phyloP scores from a whole-genome alignment of 2,888 invertebrate species.

The Eupeodes latifasciatus region DNA sequence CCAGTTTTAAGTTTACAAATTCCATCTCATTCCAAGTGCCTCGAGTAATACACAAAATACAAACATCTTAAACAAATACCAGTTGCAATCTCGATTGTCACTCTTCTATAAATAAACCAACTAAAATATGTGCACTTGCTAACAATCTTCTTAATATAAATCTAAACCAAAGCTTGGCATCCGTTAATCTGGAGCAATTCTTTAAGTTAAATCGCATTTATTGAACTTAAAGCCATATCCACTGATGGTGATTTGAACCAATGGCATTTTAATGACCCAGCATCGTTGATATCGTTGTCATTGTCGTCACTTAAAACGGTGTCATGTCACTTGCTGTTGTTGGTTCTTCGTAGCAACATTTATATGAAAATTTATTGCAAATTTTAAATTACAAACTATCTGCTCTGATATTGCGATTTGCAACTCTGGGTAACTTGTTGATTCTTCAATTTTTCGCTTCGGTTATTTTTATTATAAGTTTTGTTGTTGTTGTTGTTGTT shows the following conservation, averaged over 20 bases:
- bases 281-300: not conserved
- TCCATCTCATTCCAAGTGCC: not conserved
- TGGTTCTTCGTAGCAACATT: too few relatives aligned
- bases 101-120: constrained; percentile 9
- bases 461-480: constrained; percentile 48
- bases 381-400: constrained; percentile 8
- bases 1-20: not conserved
- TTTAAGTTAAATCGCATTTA: constrained; percentile 16
- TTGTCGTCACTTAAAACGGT: not conserved
- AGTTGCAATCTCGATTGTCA: constrained; percentile 47
- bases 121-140: too few relatives aligned
- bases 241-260: constrained; percentile 32
- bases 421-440: not conserved
- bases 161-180: constrained; percentile 21
- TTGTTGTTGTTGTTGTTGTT: not conserved
- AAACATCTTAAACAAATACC: not conserved
- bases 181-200: constrained; percentile 60
- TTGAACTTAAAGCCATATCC: constrained; percentile 52
- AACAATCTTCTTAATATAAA: not conserved
- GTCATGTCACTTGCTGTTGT: constrained; percentile 17
- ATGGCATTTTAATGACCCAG: constrained; percentile 66
- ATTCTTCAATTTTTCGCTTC: constrained; percentile 59
- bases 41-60: not conserved
- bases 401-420: constrained; percentile 32
- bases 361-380: not conserved